Evolutionary conservation across 1,140 invertebrate genomes (phyloP).

Genomic region (Plodia interpunctella): DNA sequence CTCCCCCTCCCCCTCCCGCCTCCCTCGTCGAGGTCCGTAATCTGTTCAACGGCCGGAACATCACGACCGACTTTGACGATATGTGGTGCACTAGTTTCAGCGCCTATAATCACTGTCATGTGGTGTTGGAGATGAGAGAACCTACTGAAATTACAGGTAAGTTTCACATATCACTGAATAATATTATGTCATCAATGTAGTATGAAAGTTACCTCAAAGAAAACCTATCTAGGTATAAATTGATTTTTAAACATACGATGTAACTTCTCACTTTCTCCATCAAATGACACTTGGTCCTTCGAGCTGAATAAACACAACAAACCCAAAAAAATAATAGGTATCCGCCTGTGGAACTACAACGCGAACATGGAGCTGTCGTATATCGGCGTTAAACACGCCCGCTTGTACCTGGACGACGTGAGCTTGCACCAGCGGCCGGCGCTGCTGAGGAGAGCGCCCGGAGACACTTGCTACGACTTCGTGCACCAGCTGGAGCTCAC

Average conservation of each 20-base stretch:
- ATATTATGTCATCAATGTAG: neutral
- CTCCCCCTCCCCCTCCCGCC: conserved; percentile 20
- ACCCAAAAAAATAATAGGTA: conserved; percentile 57
- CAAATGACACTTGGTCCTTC: neutral
- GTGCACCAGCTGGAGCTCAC: conserved; percentile 80
- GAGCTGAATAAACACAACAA: neutral
- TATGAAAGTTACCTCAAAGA: too few species aligned
- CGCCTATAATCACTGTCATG: conserved; percentile 58
- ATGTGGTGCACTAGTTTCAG: conserved; percentile 80
- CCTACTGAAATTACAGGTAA: conserved; percentile 75
- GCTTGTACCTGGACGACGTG: conserved; percentile 58
- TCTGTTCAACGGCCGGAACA: conserved; percentile 79
- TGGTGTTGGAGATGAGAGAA: conserved; percentile 76
- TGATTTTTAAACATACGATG: too few species aligned
- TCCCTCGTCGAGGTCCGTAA: conserved; percentile 50
- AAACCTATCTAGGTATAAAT: too few species aligned
- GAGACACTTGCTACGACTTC: conserved; percentile 85
- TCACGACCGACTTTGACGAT: conserved; percentile 77
- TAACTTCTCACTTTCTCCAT: too few species aligned
- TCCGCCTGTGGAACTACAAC: conserved; percentile 91
- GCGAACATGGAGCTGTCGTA: conserved; percentile 84
- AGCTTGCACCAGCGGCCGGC: conserved; percentile 44
- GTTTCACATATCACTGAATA: too few species aligned
- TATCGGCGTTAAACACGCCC: conserved; percentile 80
- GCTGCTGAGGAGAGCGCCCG: conserved; percentile 82